A percentile compares a stretch with the other conserved stretches of the same genome.
Evolutionary conservation across 1,140 invertebrate species (phyloP).

Genomic region (Tenebrio molitor): DNA sequence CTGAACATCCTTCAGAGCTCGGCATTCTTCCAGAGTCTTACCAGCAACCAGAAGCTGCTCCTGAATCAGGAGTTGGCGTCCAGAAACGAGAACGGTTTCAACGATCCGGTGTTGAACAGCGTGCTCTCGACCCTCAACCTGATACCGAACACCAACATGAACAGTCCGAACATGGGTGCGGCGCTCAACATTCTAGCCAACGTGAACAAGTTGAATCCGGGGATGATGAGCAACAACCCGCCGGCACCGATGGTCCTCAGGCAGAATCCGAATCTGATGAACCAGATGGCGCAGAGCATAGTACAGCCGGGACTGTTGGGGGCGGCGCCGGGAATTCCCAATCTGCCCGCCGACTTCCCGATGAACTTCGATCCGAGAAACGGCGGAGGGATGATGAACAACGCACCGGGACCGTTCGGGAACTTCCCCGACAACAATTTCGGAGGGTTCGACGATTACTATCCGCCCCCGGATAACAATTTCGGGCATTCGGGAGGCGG

Average conservation of each 20-base stretch:
- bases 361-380: conserved; percentile 63
- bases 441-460: conserved; percentile 55
- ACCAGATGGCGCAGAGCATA: conserved; percentile 49
- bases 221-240: conserved; percentile 22
- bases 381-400: conserved; percentile 60
- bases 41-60: conserved; percentile 77
- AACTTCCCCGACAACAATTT: conserved; percentile 53
- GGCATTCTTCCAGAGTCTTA: conserved; percentile 76
- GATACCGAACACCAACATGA: conserved; percentile 44
- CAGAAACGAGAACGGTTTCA: conserved; percentile 55
- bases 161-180: conserved; percentile 47
- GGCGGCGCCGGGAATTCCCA: conserved; percentile 61
- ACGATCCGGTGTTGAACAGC: conserved; percentile 68
- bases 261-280: conserved; percentile 56
- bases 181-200: conserved; percentile 60
- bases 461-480: conserved; percentile 51
- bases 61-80: conserved; percentile 72
- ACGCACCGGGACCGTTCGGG: conserved; percentile 56
- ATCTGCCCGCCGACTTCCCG: conserved; percentile 58
- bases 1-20: conserved; percentile 74
- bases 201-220: conserved; percentile 54
- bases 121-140: conserved; percentile 71
- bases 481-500: conserved; percentile 17
- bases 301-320: conserved; percentile 62
- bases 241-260: conserved; percentile 28